Conservation (phyloP, 2,888 invertebrate genomes). For the Calameuta pallipes region DNA sequence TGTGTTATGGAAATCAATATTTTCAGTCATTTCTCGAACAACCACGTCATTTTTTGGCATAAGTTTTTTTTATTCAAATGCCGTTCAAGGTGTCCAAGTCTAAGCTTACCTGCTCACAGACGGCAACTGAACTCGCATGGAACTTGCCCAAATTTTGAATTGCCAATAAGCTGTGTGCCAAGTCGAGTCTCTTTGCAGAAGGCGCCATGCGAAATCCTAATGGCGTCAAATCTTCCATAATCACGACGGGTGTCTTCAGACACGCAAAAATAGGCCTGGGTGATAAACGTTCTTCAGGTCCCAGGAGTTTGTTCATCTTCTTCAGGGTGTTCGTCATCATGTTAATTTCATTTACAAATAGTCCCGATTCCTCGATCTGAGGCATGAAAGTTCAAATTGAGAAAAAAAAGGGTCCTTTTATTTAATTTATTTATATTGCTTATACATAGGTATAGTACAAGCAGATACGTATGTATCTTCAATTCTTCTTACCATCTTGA, state of each 20-base stretch:
- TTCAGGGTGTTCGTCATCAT: conserved; percentile 54
- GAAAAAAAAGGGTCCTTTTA: too few relatives aligned
- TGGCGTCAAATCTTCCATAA: conserved; percentile 71
- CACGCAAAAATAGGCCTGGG: too few relatives aligned
- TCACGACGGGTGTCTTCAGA: conserved; percentile 41
- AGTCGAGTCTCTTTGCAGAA: conserved; percentile 69
- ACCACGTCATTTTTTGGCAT: conserved; percentile 51
- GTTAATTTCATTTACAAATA: conserved; percentile 52
- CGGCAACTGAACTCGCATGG: conserved; percentile 70
- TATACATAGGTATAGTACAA: too few relatives aligned
- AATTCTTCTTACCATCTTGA: conserved; percentile 59
- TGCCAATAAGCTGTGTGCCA: conserved; percentile 68
- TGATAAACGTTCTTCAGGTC: conserved; percentile 31
- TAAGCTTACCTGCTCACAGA: conserved; percentile 68
- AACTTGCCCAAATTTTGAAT: conserved; percentile 69
- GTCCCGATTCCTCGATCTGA: conserved; percentile 42
- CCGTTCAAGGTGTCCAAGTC: conserved; percentile 23
- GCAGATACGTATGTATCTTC: conserved; percentile 48
- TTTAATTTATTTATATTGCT: too few relatives aligned
- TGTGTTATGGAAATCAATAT: background rate
- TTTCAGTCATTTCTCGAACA: conserved; percentile 67
- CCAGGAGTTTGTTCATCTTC: conserved; percentile 53
- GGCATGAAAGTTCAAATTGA: too few relatives aligned
- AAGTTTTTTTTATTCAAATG: too few relatives aligned
- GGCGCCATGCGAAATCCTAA: conserved; percentile 69